Evolutionary conservation across 2,797 vertebrate genomes (phyloP).

Genomic region (Rhinichthys osculus): DNA sequence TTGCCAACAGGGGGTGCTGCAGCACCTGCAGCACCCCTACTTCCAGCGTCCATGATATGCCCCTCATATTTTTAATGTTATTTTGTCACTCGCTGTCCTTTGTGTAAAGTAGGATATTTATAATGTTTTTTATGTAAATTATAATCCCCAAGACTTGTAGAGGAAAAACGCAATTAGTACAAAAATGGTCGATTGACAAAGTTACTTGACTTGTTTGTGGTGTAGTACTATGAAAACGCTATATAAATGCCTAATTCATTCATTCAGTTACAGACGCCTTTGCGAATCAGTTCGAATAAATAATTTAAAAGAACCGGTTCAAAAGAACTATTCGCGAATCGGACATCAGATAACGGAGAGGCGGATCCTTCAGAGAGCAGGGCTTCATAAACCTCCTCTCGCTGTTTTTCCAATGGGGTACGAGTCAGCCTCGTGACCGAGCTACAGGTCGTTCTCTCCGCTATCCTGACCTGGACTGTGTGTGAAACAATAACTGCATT

Average conservation of each 20-base stretch:
- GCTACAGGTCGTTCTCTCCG: not conserved
- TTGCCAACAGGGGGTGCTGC: too few relatives aligned
- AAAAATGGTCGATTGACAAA: not conserved
- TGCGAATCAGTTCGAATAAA: not conserved
- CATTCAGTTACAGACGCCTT: not conserved
- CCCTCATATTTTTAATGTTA: not conserved
- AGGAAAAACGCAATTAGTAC: not conserved
- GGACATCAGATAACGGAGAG: not conserved
- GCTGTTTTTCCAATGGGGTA: not conserved
- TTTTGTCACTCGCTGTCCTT: not conserved
- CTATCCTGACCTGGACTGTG: not conserved
- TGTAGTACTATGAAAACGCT: too few relatives aligned
- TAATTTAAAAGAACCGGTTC: slow-evolving; percentile 1
- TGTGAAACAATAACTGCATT: slow-evolving; percentile 29
- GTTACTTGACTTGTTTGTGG: not conserved
- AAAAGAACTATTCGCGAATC: slow-evolving; percentile 17
- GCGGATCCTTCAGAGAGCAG: not conserved
- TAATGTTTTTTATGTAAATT: not conserved
- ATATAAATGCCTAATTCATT: too few relatives aligned
- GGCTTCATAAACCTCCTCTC: slow-evolving; percentile 15
- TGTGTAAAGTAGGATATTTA: not conserved
- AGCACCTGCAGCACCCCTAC: too few relatives aligned
- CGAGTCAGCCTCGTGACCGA: slow-evolving; percentile 15
- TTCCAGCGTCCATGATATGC: too few relatives aligned
- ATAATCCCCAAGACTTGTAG: not conserved